These are phyloP conservation scores for Mythimna loreyi DNA, from an alignment of 2,888 invertebrate genomes.

Conservation along the genomic window DNA sequence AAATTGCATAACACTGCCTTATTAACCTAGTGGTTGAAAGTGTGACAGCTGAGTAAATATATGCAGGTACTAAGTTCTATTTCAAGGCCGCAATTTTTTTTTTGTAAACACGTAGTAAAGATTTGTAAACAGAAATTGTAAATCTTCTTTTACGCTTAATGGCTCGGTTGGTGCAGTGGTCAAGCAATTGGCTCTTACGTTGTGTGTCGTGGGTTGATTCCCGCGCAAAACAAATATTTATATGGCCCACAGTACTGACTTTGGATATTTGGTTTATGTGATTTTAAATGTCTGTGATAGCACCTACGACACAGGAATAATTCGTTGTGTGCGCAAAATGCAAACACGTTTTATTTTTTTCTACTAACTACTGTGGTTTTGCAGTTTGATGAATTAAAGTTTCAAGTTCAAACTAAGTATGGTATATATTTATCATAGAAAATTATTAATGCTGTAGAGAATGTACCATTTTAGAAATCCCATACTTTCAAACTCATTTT, in stretches of 20 bases:
- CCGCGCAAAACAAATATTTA: too few species aligned
- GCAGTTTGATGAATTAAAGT: neutral
- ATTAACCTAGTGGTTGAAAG: neutral
- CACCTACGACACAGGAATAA: too few species aligned
- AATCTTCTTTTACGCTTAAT: too few species aligned
- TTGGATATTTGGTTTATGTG: too few species aligned
- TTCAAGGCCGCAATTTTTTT: neutral
- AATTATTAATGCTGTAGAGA: neutral
- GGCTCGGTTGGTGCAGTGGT: too few species aligned
- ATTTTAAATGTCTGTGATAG: too few species aligned
- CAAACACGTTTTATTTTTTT: too few species aligned
- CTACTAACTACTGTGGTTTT: neutral
- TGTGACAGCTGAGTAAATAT: neutral
- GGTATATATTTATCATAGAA: neutral
- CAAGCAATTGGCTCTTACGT: too few species aligned
- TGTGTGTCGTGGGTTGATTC: too few species aligned
- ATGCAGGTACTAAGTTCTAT: neutral
- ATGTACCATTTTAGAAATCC: slow-evolving; percentile 21
- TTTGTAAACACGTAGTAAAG: too few species aligned
- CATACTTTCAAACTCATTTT: slow-evolving; percentile 28
- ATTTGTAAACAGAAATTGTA: too few species aligned
- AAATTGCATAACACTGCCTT: neutral
- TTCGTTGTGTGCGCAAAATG: neutral
- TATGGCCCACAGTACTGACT: too few species aligned
- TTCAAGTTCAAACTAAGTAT: neutral